Evolutionary conservation across 2,888 invertebrate species (phyloP).

Genomic region (Pediacus dermestoides): DNA sequence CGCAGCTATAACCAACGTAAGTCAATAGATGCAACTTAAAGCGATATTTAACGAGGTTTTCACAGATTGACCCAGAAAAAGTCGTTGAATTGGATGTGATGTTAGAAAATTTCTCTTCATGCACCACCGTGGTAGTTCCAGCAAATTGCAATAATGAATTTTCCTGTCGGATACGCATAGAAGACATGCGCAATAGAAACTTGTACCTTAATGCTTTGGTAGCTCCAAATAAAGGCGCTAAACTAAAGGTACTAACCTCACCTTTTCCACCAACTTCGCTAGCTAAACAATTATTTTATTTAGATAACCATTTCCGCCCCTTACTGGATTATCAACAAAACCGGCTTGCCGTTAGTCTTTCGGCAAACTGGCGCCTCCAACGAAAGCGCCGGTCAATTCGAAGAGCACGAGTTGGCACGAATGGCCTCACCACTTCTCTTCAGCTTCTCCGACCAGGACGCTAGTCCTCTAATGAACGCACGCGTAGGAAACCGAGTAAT

Average conservation of each 20-base stretch:
- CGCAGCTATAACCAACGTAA: conserved; percentile 40
- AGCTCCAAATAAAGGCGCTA: conserved; percentile 41
- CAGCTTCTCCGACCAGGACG: conserved; percentile 88
- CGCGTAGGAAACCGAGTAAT: conserved; percentile 68
- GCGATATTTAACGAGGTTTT: conserved; percentile 16
- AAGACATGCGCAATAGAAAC: conserved; percentile 69
- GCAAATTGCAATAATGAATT: conserved; percentile 36
- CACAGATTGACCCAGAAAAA: conserved; percentile 69
- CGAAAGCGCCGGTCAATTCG: conserved; percentile 85
- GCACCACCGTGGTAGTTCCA: conserved; percentile 39
- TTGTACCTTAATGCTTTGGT: conserved; percentile 67
- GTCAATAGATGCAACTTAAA: conserved; percentile 18
- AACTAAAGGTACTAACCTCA: conserved; percentile 41
- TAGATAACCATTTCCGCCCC: conserved; percentile 77
- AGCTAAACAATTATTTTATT: conserved; percentile 16
- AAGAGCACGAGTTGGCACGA: conserved; percentile 91
- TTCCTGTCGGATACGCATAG: conserved; percentile 59
- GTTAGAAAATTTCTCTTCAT: conserved; percentile 73
- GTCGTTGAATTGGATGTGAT: conserved; percentile 71
- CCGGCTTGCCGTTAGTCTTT: conserved; percentile 92
- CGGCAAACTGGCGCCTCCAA: conserved; percentile 78
- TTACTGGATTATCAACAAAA: conserved; percentile 95
- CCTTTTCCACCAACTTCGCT: too few species aligned
- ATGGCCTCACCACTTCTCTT: conserved; percentile 91
- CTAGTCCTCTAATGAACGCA: conserved; percentile 70